Evolutionary conservation across 2,113 vertebrate species (phyloP), one percentile per base, ranked within the genome.

Genomic region (Physeter macrocephalus): DNA sequence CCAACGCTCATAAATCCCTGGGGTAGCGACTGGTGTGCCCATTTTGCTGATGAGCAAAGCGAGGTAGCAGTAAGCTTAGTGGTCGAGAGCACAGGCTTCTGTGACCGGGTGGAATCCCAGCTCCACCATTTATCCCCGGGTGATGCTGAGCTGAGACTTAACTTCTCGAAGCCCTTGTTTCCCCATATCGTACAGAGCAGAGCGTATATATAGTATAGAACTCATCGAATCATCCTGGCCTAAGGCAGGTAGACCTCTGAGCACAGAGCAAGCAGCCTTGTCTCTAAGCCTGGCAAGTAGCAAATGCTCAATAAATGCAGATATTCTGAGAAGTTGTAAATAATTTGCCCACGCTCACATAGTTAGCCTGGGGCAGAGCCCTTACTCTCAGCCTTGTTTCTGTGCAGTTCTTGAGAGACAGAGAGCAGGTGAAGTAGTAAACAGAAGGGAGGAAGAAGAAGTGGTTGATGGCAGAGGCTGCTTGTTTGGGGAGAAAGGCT

Each of bases 191-290:
- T 34, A 23, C 34, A 23, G 49, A 78, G n/a, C 64, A 20, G 2
- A 52, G 27, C 12, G 27, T 1, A 6, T 8, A 27, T 1, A 3
- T 6, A 0, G 57, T 12, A 1, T 6, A 43, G 8, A 5, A 23
- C 17, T 59, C 20, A 2, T 15, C 1, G 13, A 9, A 4, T 61
- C 36, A 29, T 8, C 2, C 8, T 2, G 72, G 14, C 12, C 1
- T 8, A 27, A 85, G 0, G n/a, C 17, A 9, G 14, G 18, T 20
- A 15, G n/a, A 25, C 57, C 11, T 3, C 52, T 34, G 29, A 54
- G 25, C 36, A 15, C 39, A 12, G 67, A 13, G 64, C 2, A 77
- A 21, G 46, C 34, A 29, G 8, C 43, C 72, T 75, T 49, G 72
- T 15, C 72, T 10, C 43, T 75, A 46, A 77, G 1, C 46, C 29